A percentile compares a stretch with the other conserved stretches of the same genome.
Conservation (phyloP, 2,797 vertebrate genomes). For the Catostomus latipinnis region DNA sequence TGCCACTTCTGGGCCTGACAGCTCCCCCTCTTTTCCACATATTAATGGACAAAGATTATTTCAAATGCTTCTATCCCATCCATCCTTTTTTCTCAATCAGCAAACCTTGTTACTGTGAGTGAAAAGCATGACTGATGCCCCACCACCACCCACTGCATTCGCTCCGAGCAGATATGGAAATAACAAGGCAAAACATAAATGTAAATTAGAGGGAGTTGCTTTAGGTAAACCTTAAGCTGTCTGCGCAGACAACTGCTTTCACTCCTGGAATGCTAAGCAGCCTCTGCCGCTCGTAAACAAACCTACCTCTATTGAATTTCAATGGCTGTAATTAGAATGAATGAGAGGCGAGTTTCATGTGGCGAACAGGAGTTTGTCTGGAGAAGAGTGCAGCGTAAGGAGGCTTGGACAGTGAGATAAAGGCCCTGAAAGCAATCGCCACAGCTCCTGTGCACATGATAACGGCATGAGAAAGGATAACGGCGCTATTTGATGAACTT, state of each 20-base stretch:
- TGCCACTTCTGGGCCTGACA: background rate
- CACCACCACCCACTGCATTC: slow-evolving; percentile 45
- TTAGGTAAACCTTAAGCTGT: slow-evolving; percentile 79
- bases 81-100: slow-evolving; percentile 43
- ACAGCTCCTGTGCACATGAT: background rate
- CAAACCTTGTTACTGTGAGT: slow-evolving; percentile 61
- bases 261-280: slow-evolving; percentile 78
- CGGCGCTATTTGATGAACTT: background rate
- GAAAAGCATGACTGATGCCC: slow-evolving; percentile 72
- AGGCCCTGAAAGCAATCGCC: slow-evolving; percentile 46
- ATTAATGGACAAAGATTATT: slow-evolving; percentile 33
- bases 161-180: slow-evolving; percentile 75
- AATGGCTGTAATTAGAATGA: slow-evolving; percentile 83
- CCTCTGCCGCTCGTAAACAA: slow-evolving; percentile 75
- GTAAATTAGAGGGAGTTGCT: slow-evolving; percentile 77
- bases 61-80: slow-evolving; percentile 29
- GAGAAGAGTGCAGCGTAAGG: slow-evolving; percentile 70
- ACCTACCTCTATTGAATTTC: slow-evolving; percentile 79
- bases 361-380: slow-evolving; percentile 65
- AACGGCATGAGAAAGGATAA: background rate
- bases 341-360: slow-evolving; percentile 72
- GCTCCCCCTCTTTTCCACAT: slow-evolving; percentile 18
- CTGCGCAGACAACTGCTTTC: slow-evolving; percentile 74
- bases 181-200: slow-evolving; percentile 77
- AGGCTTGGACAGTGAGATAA: slow-evolving; percentile 77